Evolutionary conservation across 37 sponge, comb jelly and placozoan genomes (phyloP).

Genomic region (Oopsacas minuta): DNA sequence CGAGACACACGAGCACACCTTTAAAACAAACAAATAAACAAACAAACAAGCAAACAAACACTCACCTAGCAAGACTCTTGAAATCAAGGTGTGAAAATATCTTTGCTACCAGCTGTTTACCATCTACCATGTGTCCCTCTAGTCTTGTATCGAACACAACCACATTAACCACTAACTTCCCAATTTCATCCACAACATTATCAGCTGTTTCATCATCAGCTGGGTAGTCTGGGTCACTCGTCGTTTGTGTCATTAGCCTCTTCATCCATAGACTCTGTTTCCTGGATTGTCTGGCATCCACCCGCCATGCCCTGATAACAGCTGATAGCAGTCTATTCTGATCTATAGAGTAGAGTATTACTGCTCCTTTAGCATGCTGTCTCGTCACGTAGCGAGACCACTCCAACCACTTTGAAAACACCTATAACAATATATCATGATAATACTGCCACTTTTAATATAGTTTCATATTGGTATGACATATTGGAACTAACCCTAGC

Average conservation of each 20-base stretch:
- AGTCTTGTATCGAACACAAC: not conserved
- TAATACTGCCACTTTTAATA: no score
- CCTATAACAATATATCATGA: no score
- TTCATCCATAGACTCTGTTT: conserved; percentile 1
- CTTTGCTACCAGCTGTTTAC: not conserved
- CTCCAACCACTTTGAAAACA: not conserved
- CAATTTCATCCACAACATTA: not conserved
- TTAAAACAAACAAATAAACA: no score
- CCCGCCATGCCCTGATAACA: not conserved
- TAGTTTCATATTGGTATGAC: not conserved
- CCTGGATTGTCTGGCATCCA: not conserved
- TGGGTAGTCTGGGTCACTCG: not conserved
- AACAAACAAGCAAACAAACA: not conserved
- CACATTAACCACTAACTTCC: not conserved
- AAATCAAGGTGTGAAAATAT: not conserved
- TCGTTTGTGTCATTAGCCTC: not conserved
- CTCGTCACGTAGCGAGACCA: not conserved
- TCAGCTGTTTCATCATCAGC: not conserved
- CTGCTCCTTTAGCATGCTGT: not conserved
- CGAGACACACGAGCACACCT: conserved; percentile 75
- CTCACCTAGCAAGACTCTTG: not conserved
- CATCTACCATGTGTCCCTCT: conserved; percentile 11
- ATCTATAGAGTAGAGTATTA: not conserved
- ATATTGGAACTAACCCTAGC: not conserved
- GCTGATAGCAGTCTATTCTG: not conserved